phyloP scores from a whole-genome alignment of 2,888 invertebrate genomes.

The Gymnoscelis rufifasciata region DNA sequence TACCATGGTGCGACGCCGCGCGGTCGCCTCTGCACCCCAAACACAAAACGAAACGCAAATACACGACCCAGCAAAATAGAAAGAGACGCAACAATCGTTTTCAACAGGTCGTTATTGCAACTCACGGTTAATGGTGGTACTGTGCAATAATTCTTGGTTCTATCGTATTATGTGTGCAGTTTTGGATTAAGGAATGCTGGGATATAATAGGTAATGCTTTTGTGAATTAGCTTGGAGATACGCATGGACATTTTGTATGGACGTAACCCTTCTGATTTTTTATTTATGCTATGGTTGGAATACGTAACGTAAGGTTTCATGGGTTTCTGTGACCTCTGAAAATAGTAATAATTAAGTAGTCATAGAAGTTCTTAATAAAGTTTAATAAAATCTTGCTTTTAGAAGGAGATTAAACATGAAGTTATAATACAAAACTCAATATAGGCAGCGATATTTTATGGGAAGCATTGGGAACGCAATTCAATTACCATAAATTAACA shows the following conservation, averaged over 20 bases:
- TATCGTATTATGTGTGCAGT: slow-evolving; percentile 33
- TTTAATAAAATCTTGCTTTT: too few relatives aligned
- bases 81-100: slow-evolving; percentile 58
- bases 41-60: slow-evolving; percentile 53
- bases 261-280: not conserved
- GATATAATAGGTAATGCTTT: slow-evolving; percentile 1
- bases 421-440: too few relatives aligned
- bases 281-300: slow-evolving; percentile 1
- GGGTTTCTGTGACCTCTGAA: too few relatives aligned
- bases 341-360: too few relatives aligned
- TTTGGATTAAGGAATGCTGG: slow-evolving; percentile 30
- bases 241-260: not conserved
- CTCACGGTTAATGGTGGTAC: slow-evolving; percentile 69
- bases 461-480: too few relatives aligned
- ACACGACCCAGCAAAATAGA: slow-evolving; percentile 45
- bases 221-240: slow-evolving; percentile 5
- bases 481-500: too few relatives aligned
- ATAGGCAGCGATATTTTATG: too few relatives aligned
- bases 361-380: too few relatives aligned
- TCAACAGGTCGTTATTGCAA: slow-evolving; percentile 78
- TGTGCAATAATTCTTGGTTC: slow-evolving; percentile 64
- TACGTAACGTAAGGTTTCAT: too few relatives aligned
- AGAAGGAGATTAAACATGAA: too few relatives aligned
- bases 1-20: slow-evolving; percentile 61
- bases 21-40: slow-evolving; percentile 53